These are phyloP conservation scores for Pedionomus torquatus DNA, from an alignment of 2,113 vertebrate genomes.

Conservation along the genomic window DNA sequence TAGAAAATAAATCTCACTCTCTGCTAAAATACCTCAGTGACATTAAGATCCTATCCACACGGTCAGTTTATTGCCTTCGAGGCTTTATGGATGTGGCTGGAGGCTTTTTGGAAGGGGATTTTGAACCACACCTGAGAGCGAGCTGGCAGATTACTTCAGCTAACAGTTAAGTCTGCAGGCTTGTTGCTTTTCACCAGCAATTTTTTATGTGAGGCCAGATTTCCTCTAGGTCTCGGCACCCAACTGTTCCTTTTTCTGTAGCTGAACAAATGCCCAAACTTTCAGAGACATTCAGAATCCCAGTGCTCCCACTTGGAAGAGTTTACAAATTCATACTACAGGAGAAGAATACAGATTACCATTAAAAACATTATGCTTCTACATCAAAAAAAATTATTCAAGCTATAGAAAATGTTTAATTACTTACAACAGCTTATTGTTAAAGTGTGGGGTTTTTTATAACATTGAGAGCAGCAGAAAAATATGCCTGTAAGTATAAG, in stretches of 20 bases:
- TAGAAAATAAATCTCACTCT: neutral
- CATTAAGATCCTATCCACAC: neutral
- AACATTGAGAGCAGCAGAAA: neutral
- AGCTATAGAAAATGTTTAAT: neutral
- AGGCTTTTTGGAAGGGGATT: conserved; percentile 39
- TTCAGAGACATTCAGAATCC: neutral
- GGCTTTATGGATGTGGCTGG: neutral
- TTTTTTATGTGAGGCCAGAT: conserved; percentile 2
- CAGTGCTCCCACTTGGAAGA: neutral
- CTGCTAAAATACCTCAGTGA: neutral
- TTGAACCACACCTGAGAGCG: neutral
- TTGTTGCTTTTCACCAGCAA: neutral
- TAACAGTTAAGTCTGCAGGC: neutral
- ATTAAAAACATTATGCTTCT: neutral
- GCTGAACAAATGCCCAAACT: neutral
- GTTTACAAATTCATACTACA: neutral
- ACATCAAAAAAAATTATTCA: neutral
- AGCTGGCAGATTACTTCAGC: conserved; percentile 26
- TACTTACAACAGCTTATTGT: neutral
- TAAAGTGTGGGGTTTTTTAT: neutral
- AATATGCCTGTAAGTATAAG: neutral
- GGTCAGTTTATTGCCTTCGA: neutral
- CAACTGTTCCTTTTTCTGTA: neutral
- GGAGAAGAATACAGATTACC: neutral
- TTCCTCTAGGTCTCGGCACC: conserved; percentile 35